These are phyloP conservation scores for Cerceris ruficornis DNA, from an alignment of 2,888 invertebrate species.

Conservation along the genomic window DNA sequence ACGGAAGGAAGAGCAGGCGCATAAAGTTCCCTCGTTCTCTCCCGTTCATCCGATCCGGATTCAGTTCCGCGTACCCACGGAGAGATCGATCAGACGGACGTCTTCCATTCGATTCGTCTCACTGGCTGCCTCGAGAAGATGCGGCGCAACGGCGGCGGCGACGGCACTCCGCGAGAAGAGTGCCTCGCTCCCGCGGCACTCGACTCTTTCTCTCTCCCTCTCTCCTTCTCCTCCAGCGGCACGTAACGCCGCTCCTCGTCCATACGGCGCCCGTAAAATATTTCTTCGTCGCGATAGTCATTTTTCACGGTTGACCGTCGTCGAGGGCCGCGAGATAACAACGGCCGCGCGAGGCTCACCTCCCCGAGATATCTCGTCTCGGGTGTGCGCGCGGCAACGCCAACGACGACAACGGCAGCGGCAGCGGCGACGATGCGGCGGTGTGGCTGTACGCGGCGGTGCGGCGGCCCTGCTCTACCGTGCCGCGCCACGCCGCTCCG, in stretches of 20 bases:
- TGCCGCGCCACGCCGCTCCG: constrained; percentile 14
- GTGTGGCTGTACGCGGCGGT: background rate
- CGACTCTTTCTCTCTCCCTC: constrained; percentile 1
- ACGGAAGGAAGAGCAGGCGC: constrained; percentile 64
- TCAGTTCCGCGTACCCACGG: constrained; percentile 61
- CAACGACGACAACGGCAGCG: constrained; percentile 30
- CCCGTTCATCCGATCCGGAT: constrained; percentile 57
- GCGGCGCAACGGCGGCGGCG: background rate
- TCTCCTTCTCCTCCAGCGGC: constrained; percentile 10
- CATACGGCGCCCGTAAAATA: constrained; percentile 65
- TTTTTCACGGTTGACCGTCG: constrained; percentile 78
- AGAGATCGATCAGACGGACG: constrained; percentile 49
- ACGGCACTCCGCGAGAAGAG: background rate
- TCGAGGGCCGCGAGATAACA: constrained; percentile 71
- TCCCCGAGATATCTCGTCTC: constrained; percentile 68
- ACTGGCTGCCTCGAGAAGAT: constrained; percentile 16
- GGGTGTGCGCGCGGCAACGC: constrained; percentile 14
- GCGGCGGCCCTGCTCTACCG: constrained; percentile 7
- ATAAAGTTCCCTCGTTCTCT: constrained; percentile 62
- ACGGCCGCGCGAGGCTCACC: constrained; percentile 52
- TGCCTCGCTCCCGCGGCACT: background rate
- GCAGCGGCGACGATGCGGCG: constrained; percentile 12
- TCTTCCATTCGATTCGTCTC: constrained; percentile 51
- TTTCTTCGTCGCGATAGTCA: constrained; percentile 74
- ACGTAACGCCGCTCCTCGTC: constrained; percentile 43